Evolutionary conservation across 1,140 invertebrate species (phyloP).

Genomic region (Diorhabda elongata): DNA sequence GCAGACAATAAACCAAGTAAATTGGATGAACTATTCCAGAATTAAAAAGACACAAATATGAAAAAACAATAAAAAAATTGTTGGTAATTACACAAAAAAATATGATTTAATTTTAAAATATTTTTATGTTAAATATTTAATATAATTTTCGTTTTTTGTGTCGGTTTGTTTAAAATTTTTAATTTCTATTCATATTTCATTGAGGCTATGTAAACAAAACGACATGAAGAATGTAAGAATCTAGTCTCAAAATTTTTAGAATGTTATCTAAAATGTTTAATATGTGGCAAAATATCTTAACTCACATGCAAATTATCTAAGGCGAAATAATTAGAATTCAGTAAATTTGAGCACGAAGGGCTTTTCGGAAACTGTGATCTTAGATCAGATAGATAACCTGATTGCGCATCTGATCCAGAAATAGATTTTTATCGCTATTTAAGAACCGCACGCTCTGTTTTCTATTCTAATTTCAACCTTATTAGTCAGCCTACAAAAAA

Average conservation of each 20-base stretch:
- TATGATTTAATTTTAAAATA: neutral
- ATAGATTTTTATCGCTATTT: too few species aligned
- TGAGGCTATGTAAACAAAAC: neutral
- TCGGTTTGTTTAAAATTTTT: neutral
- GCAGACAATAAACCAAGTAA: constrained; percentile 23
- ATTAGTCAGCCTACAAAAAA: too few species aligned
- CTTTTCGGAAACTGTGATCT: too few species aligned
- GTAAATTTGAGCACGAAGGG: too few species aligned
- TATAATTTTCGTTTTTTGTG: neutral
- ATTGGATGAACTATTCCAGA: constrained; percentile 17
- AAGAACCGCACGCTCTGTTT: too few species aligned
- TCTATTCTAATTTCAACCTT: too few species aligned
- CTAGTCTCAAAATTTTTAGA: constrained; percentile 1
- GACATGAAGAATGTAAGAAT: constrained; percentile 3
- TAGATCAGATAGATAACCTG: too few species aligned
- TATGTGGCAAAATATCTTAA: too few species aligned
- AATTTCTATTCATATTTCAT: neutral
- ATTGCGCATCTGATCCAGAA: too few species aligned
- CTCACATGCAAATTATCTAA: too few species aligned
- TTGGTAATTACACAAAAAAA: neutral
- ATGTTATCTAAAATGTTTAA: neutral
- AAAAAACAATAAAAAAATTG: neutral
- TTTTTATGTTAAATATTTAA: neutral
- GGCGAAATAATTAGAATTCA: too few species aligned
- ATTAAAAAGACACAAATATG: neutral